Percentiles rank a stretch among this genome's conserved stretches.
Conservation (phyloP, 2,797 vertebrate species). For the Trematomus bernacchii region DNA sequence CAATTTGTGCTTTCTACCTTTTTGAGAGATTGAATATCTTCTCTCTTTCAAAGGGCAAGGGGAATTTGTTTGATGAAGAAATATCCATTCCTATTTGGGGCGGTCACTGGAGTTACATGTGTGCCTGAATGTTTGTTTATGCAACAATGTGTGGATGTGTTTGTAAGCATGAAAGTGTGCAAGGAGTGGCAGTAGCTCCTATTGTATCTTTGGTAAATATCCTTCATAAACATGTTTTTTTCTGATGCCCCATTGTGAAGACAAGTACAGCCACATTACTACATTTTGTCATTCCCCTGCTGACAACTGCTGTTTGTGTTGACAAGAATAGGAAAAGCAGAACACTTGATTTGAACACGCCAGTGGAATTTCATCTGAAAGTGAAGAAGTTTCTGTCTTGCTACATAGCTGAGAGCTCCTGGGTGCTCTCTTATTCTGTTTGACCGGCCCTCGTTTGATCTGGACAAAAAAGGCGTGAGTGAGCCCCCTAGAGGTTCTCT, state of each 20-base stretch:
- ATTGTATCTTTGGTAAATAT: constrained; percentile 58
- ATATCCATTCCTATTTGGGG: constrained; percentile 85
- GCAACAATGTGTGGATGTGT: constrained; percentile 47
- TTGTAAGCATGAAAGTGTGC: constrained; percentile 41
- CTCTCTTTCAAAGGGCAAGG: constrained; percentile 67
- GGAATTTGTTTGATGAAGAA: constrained; percentile 68
- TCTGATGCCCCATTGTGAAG: constrained; percentile 46
- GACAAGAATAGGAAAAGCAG: constrained; percentile 50
- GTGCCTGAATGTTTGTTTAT: constrained; percentile 59
- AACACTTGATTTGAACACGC: constrained; percentile 66
- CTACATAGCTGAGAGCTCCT: constrained; percentile 60
- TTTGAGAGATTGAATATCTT: constrained; percentile 65
- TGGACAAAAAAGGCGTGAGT: constrained; percentile 71
- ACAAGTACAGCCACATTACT: constrained; percentile 45
- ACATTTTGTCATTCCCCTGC: constrained; percentile 66
- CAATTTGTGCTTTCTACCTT: constrained; percentile 66
- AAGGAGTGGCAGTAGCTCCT: constrained; percentile 53
- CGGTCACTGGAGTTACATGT: constrained; percentile 82
- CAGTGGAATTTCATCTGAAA: constrained; percentile 53
- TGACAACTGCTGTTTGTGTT: constrained; percentile 64
- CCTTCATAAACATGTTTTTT: constrained; percentile 42
- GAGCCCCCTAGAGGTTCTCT: constrained; percentile 77
- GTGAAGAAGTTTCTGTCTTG: constrained; percentile 70
- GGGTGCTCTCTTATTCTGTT: constrained; percentile 79
- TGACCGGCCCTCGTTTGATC: constrained; percentile 79